Conservation (phyloP, 1,140 invertebrate species). For the Meloidogyne hapla region DNA sequence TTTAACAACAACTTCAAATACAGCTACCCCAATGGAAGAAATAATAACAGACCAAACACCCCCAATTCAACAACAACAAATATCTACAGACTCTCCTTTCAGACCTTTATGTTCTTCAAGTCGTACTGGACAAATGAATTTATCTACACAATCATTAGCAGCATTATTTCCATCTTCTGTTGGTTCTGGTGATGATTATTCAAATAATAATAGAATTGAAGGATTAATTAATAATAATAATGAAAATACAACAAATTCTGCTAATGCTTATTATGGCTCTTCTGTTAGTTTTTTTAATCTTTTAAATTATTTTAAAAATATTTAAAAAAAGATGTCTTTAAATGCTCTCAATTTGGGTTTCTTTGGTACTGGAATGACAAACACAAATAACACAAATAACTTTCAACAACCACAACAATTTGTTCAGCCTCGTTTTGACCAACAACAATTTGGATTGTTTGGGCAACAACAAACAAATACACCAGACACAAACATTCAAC, state of each 20-base stretch:
- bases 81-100: background rate
- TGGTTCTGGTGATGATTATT: background rate
- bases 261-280: background rate
- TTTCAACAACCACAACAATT: background rate
- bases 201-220: background rate
- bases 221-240: background rate
- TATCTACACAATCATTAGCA: background rate
- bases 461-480: background rate
- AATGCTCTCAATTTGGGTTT: background rate
- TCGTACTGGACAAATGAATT: conserved; percentile 2
- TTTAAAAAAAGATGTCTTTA: background rate
- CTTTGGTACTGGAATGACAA: background rate
- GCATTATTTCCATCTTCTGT: background rate
- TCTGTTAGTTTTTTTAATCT: background rate
- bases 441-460: conserved; percentile 3
- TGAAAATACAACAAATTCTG: background rate
- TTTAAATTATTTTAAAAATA: background rate
- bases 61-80: background rate
- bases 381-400: background rate
- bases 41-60: background rate
- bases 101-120: background rate
- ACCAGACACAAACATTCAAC: background rate
- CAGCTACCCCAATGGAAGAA: background rate
- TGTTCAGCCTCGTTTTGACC: background rate
- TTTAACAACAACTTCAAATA: background rate